Percentiles rank a stretch among this genome's conserved stretches.
Conservation (phyloP, 2,888 invertebrate genomes). For the Andrena chrysosceles region DNA sequence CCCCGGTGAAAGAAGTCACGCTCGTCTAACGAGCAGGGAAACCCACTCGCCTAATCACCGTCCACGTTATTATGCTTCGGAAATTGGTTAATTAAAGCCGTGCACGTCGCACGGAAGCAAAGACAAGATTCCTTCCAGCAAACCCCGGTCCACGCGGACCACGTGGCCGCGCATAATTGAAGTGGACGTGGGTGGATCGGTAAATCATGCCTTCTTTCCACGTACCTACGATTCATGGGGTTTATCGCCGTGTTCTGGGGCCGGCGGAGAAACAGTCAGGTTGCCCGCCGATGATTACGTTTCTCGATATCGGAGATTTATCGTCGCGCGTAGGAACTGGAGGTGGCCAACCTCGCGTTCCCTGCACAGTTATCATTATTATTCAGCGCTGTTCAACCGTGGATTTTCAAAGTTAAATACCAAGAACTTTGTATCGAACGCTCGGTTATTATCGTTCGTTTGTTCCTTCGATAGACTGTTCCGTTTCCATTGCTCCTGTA, state of each 20-base stretch:
- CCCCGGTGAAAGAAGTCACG: background rate
- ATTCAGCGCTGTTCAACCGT: slow-evolving; percentile 25
- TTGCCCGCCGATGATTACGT: slow-evolving; percentile 45
- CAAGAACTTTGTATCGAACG: too few relatives aligned
- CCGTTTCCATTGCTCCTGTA: background rate
- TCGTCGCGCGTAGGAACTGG: slow-evolving; percentile 34
- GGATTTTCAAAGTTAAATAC: background rate
- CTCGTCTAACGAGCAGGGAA: background rate
- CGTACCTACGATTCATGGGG: slow-evolving; percentile 12
- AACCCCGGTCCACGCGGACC: slow-evolving; percentile 2
- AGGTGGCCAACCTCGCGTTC: slow-evolving; percentile 15
- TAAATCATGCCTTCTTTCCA: slow-evolving; percentile 44
- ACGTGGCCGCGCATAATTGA: slow-evolving; percentile 60
- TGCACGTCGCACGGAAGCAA: slow-evolving; percentile 17
- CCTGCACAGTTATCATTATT: slow-evolving; percentile 36
- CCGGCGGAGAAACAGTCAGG: slow-evolving; percentile 39
- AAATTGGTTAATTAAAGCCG: slow-evolving; percentile 54
- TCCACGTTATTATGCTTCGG: slow-evolving; percentile 14
- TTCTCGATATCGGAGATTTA: slow-evolving; percentile 60
- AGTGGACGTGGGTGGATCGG: slow-evolving; percentile 49
- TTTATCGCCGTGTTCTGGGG: slow-evolving; percentile 42
- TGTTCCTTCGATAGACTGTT: background rate
- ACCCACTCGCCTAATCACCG: slow-evolving; percentile 18
- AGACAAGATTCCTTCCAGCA: slow-evolving; percentile 21
- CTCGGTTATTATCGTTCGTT: background rate